A percentile compares a stretch with the other conserved stretches of the same genome.
Evolutionary conservation across 2,797 vertebrate species (phyloP).

Genomic region (Rousettus madagascariensis): DNA sequence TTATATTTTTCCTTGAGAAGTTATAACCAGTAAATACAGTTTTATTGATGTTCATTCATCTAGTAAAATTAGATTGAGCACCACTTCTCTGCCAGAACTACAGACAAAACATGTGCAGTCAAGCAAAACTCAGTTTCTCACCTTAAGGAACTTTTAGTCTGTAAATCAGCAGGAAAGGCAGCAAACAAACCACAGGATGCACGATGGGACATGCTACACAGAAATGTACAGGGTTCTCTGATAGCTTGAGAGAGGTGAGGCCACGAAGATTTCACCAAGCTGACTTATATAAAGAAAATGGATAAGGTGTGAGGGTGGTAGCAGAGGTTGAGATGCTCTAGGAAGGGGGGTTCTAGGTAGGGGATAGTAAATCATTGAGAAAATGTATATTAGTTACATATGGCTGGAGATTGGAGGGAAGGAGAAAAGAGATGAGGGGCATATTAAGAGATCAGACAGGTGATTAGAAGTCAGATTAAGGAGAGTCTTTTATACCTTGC

Average conservation of each 20-base stretch:
- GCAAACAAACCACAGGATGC: not conserved
- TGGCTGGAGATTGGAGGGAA: not conserved
- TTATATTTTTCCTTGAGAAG: constrained; percentile 23
- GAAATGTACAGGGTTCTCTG: not conserved
- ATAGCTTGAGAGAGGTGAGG: not conserved
- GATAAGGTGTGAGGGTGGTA: not conserved
- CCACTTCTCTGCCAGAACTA: not conserved
- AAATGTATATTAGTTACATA: not conserved
- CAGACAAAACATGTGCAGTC: not conserved
- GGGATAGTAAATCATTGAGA: not conserved
- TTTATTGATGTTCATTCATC: not conserved
- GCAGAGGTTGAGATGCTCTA: not conserved
- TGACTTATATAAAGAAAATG: not conserved
- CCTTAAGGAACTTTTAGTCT: not conserved
- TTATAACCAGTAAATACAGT: not conserved
- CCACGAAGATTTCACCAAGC: rapidly evolving
- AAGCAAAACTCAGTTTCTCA: not conserved
- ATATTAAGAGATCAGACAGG: not conserved
- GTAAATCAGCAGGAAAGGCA: not conserved
- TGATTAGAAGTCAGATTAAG: not conserved
- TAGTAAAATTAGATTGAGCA: not conserved
- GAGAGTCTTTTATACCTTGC: not conserved
- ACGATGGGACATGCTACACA: not conserved
- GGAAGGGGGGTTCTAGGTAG: not conserved
- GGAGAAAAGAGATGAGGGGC: not conserved